Base-by-base conservation (phyloP, 2,113 vertebrate genomes). In the Dasyornis broadbenti region DNA sequence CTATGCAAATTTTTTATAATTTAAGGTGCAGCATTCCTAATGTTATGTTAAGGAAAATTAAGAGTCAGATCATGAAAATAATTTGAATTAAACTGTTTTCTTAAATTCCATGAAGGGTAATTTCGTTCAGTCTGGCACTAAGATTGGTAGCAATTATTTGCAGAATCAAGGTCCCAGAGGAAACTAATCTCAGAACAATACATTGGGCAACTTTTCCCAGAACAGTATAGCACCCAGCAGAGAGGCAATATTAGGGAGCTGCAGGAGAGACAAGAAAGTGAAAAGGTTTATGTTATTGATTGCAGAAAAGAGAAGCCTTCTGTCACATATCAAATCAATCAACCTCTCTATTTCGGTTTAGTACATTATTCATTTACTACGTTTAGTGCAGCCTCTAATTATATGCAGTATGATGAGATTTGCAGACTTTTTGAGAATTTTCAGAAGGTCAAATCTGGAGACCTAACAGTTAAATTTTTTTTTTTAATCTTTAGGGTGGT, bases 161-260 rank as follows among this genome's bases (percentile, higher is more conserved):
- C 49, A 82, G 40, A 73, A 65, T 87, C 1, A 1, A 69, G n/a
- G 53, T 79, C 49, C 45, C 3, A 1, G 14, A 85, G 66, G 75
- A 82, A 70, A 65, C 39, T 82, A 33, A 76, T 64, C 69, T 90
- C 61, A 82, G 66, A 96, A 87, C 88, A 94, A 90, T 88, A 73
- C 5, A 54, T 6, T 28, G 54, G 59, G 16, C 31, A 76, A 56
- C 87, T 87, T 95, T 94, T 79, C 82, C 57, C 87, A 90, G 70
- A 90, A 54, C 42, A 77, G 8, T 14, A n/a, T 33, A 90, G 79
- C 50, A 86, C 47, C 79, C 92, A 95, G 59, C 75, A 59, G 95
- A 94, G 90, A 86, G 35, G n/a, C 54, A 94, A 85, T 95, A 95
- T 94, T 90, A 94, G 59, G 42, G 59, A 82, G 26, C 87, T 88